Percentiles rank a stretch among this genome's conserved stretches.
These are phyloP conservation scores for Hystrix cristata DNA, from an alignment of 2,113 vertebrate genomes.

Conservation along the genomic window DNA sequence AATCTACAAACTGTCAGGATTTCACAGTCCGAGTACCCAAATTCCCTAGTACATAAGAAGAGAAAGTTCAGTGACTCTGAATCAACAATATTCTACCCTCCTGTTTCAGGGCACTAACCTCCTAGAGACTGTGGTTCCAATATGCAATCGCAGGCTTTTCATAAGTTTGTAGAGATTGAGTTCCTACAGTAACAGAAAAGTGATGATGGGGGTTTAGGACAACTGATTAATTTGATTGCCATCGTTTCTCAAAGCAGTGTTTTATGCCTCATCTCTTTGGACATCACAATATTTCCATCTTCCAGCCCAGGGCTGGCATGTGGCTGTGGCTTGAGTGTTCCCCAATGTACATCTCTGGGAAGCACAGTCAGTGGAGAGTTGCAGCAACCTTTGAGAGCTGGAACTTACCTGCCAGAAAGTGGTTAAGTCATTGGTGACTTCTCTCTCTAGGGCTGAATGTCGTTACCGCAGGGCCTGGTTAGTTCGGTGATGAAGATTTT, in stretches of 20 bases:
- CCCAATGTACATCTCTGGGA: neutral
- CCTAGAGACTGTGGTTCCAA: neutral
- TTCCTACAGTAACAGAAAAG: neutral
- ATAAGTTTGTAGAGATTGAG: neutral
- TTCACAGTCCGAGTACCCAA: too few species aligned
- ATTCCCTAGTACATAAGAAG: neutral
- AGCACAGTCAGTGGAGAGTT: too few species aligned
- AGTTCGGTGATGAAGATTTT: neutral
- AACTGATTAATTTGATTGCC: neutral
- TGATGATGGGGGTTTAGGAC: neutral
- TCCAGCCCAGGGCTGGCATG: too few species aligned
- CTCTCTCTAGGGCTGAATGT: neutral
- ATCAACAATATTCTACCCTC: neutral
- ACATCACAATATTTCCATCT: neutral
- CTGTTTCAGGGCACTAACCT: too few species aligned
- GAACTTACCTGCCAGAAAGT: neutral
- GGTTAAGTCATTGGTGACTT: too few species aligned
- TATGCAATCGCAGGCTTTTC: fast-evolving
- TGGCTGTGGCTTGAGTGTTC: neutral
- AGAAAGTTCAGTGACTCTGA: neutral
- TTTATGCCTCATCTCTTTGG: neutral
- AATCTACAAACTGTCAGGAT: neutral
- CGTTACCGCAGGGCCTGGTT: neutral
- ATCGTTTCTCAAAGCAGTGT: neutral
- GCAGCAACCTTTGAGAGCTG: too few species aligned